These are phyloP conservation scores for Actinopyga echinites DNA, from an alignment of 53 echinoderm and acorn worm species.

Conservation along the genomic window DNA sequence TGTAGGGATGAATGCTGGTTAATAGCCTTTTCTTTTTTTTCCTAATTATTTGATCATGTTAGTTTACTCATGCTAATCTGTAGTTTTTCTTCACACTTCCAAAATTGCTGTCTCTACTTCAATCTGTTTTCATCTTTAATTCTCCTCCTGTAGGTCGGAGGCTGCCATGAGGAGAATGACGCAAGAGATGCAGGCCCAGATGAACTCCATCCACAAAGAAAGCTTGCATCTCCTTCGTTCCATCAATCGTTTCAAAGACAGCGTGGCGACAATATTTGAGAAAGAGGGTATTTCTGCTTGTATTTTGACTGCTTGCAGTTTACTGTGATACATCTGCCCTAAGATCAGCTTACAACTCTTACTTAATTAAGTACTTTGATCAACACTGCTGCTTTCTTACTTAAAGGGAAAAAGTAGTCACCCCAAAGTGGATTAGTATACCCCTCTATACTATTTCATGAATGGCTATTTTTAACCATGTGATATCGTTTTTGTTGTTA, in stretches of 20 bases:
- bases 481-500: too few species aligned
- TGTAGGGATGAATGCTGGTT: too few species aligned
- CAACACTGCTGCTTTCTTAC: too few species aligned
- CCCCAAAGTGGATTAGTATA: too few species aligned
- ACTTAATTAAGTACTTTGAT: too few species aligned
- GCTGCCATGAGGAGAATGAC: slow-evolving; percentile 80
- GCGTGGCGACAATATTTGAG: slow-evolving; percentile 76
- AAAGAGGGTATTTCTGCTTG: slow-evolving; percentile 88
- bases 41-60: too few species aligned
- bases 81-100: not conserved
- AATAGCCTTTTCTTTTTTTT: too few species aligned
- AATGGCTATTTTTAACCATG: too few species aligned
- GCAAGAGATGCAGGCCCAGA: slow-evolving; percentile 75
- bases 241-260: slow-evolving; percentile 92
- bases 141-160: slow-evolving; percentile 45
- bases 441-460: too few species aligned
- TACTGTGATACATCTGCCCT: not conserved
- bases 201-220: slow-evolving; percentile 81
- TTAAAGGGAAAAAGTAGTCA: too few species aligned
- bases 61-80: too few species aligned
- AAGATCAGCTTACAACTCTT: not conserved
- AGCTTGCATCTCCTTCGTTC: slow-evolving; percentile 79
- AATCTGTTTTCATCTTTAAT: not conserved
- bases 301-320: not conserved
- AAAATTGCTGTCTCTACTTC: not conserved